Base-by-base conservation (phyloP, 1,140 invertebrate genomes). In the Chionoecetes opilio region DNA sequence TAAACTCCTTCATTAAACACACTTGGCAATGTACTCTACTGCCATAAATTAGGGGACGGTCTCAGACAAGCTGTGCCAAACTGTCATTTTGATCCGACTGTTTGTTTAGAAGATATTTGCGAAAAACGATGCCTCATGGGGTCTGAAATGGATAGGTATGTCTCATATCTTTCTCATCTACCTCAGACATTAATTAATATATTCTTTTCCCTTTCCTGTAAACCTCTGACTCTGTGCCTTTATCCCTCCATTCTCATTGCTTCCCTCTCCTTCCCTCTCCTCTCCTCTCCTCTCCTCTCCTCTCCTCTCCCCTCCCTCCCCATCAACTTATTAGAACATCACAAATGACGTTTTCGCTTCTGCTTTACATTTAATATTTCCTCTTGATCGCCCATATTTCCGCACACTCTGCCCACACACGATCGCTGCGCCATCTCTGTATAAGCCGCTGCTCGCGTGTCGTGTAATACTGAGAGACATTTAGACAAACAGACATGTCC, bases 241-340 rank as follows among this genome's bases (percentile, higher is more conserved):
- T 91, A 37, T 8, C 37, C 53, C 89, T 41, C 88, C 32, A 53
- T 32, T 91, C 88, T 53, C 88, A 31, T 32, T 91, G 6, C 17
- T 29, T 26, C 86, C 34, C 86, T 87, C 86, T 31, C 86, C n/a
- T 29, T 34, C 31, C 34, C 29, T 87, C 29, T 87, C 29, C 89
- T 37, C 35, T 91, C 38, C 37, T 91, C 89, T 91, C n/a, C n/a
- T n/a, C n/a, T n/a, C 37, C 87, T 89, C 87, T 89, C 32, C 9
- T 17, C 37, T 29, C 87, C 34, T 17, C 29, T 8, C 34, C 35
- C 31, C 32, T 35, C 85, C 29, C 37, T 26, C 31, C 6, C 46
- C 38, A n/a, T 29, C 32, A 91, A 17, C 37, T 53, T 32, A 0
- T 26, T 14, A 11, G 31, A 8, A 38, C 37, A 32, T 41, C 5